Evolutionary conservation across 2,113 vertebrate genomes (phyloP).

Genomic region (Anhinga anhinga): DNA sequence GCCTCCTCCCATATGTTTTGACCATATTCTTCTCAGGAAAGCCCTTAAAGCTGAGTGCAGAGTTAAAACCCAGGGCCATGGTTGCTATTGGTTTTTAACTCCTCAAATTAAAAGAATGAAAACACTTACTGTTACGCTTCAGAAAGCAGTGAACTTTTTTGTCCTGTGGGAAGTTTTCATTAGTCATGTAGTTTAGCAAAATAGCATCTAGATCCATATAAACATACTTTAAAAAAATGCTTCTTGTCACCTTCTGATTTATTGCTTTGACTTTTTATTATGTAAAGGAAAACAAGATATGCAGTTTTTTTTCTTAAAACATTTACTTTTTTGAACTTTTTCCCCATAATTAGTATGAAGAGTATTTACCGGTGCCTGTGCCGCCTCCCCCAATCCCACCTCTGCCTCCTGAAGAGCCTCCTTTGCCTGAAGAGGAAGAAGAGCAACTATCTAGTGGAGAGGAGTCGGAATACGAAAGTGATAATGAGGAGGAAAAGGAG

Average conservation of each 20-base stretch:
- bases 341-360: slow-evolving; percentile 80
- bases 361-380: slow-evolving; percentile 72
- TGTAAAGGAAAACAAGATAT: background rate
- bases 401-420: slow-evolving; percentile 87
- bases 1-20: background rate
- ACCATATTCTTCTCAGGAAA: background rate
- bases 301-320: background rate
- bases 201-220: background rate
- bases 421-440: slow-evolving; percentile 86
- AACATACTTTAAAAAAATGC: background rate
- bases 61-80: background rate
- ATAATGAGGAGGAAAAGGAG: slow-evolving; percentile 89
- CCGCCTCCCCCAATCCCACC: slow-evolving; percentile 84
- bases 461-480: slow-evolving; percentile 95
- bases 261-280: background rate
- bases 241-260: background rate
- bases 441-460: slow-evolving; percentile 77
- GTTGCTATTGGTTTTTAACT: background rate
- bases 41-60: background rate
- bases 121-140: background rate
- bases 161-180: background rate
- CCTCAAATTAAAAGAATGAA: background rate
- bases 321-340: background rate
- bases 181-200: background rate
- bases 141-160: background rate